Evolutionary conservation across 2,797 vertebrate genomes (phyloP), one percentile per base, ranked within the genome.

Genomic region (Erithacus rubecula): DNA sequence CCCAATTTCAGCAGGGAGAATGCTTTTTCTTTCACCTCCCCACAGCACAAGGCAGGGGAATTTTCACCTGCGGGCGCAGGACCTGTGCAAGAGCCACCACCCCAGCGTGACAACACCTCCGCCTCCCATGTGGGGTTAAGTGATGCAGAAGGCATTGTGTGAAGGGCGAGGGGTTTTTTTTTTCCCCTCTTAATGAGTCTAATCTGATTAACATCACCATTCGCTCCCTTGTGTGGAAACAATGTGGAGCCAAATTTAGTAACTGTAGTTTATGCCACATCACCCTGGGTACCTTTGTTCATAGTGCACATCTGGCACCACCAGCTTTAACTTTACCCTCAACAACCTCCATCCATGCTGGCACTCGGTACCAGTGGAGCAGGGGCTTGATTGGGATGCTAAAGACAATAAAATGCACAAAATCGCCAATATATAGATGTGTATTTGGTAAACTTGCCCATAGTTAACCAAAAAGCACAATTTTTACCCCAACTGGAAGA

Each of bases 391-490:
- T 0, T 24, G 49, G 69, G 85, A 53, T 1, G 30, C 37, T 71
- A n/a, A 58, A 92, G 55, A 34, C 65, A 86, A 43, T 30, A 29
- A 75, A 79, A 74, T 20, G 13, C 65, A 15, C 59, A 69, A 53
- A 52, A n/a, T 70, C 1, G 1, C 60, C 52, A 96, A 96, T 90
- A 94, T 12, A 56, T 47, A 80, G 56, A 70, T 2, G 37, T 6
- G 29, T 18, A 32, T 87, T 82, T 90, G 78, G 88, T 94, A 97
- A 98, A 96, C 83, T 96, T 97, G 95, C 89, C 97, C 94, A 83
- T 97, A 98, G 98, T 98, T 98, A 98, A 98, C 98, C 95, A 98
- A 98, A 98, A 98, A 97, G 95, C 91, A 93, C 97, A 98, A 98
- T 98, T 98, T 98, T 97, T 94, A 97, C 96, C 98, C 97, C 98